Base-by-base conservation (phyloP, 2,888 invertebrate genomes). In the Dioctria linearis region DNA sequence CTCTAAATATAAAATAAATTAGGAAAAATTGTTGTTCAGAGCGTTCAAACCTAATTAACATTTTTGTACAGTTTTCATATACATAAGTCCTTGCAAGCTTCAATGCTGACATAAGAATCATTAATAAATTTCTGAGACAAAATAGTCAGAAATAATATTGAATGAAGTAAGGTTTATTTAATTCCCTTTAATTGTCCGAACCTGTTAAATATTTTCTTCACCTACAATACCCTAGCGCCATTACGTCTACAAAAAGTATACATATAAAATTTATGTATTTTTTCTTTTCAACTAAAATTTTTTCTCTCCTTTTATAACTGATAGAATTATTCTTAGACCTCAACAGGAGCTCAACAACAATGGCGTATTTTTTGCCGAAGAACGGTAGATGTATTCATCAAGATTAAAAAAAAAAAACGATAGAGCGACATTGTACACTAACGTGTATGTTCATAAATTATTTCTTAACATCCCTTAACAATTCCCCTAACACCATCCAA, bases 291-390 rank as follows among this genome's bases (percentile, higher is more conserved):
- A 25, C 25, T 54, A 4, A 11, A 54, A 11, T 6, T 6, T 9
- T 69, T 51, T 69, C 49, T 9, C 37, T 51, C 49, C 69, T 49
- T 69, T 51, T 49, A 69, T 69, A 39, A 51, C 39, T 43, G 8
- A 51, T 25, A 37, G 37, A 13, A 25, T n/a, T 49, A 54, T 61
- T 46, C 8, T n/a, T 13, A 43, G 46, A 63, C 63, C 76, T 76
- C 63, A 61, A 76, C 61, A 76, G 76, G 76, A 63, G 76, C 49
- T 37, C 49, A 13, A 13, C 61, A 76, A 76, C 73, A 51, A 71
- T 51, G 11, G 37, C 11, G 13, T n/a, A n/a, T 63, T 76, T 43
- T 76, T 43, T 54, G 39, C 42, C 37, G 39, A 46, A 42, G 39
- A 42, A 61, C 46, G 61, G 39, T n/a, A 37, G 63, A 39, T 63